Conservation (phyloP, 2,113 vertebrate species). For the Promerops cafer region DNA sequence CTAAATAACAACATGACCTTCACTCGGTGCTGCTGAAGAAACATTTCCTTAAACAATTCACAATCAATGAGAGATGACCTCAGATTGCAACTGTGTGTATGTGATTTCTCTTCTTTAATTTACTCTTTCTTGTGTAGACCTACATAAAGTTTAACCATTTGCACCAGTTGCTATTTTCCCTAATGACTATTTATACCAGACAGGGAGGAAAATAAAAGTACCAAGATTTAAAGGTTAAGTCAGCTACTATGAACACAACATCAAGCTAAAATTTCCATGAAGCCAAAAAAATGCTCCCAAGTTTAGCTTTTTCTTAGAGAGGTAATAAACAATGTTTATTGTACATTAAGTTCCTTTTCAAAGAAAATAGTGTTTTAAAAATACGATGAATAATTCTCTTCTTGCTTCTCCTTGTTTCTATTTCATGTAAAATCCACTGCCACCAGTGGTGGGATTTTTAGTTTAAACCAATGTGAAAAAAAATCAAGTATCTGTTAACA, state of each 20-base stretch:
- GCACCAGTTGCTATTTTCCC: neutral
- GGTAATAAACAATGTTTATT: neutral
- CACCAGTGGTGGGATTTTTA: neutral
- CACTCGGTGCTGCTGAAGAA: neutral
- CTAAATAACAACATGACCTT: slow-evolving; percentile 41
- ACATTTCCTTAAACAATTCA: slow-evolving; percentile 3
- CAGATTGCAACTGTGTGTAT: neutral
- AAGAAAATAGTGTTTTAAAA: neutral
- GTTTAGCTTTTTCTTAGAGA: neutral
- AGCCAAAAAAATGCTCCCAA: neutral
- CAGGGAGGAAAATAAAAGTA: neutral
- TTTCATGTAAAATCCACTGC: neutral
- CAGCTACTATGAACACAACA: neutral
- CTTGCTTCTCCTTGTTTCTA: neutral
- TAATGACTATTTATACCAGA: neutral
- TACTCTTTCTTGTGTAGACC: neutral
- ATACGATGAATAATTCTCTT: neutral
- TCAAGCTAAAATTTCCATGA: neutral
- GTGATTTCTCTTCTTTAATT: slow-evolving; percentile 13
- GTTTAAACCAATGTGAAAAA: neutral
- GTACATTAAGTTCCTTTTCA: neutral
- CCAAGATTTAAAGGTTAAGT: neutral
- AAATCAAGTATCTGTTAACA: neutral
- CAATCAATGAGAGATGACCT: neutral
- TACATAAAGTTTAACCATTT: neutral